phyloP scores from a whole-genome alignment of 2,113 vertebrate species.

The Bubo bubo region DNA sequence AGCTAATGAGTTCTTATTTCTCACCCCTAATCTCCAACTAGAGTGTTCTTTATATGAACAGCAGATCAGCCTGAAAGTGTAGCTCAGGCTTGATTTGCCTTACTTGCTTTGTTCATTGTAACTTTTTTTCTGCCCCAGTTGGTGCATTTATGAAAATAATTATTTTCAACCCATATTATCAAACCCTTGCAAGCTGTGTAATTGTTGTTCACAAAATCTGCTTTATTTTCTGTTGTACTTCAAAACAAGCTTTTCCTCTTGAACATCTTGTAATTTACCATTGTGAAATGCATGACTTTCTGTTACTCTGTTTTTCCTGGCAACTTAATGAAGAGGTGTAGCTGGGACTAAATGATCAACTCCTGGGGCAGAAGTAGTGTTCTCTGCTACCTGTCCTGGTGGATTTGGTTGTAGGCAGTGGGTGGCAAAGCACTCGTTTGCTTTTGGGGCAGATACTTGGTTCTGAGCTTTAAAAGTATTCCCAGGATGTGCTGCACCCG shows the following conservation, averaged over 20 bases:
- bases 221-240: neutral
- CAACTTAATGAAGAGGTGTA: neutral
- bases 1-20: conserved; percentile 71
- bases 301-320: neutral
- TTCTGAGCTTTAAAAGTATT: neutral
- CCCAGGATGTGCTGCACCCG: neutral
- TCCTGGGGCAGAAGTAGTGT: neutral
- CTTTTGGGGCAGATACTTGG: neutral
- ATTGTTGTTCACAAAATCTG: neutral
- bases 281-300: neutral
- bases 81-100: neutral
- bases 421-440: neutral
- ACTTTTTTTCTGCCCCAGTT: neutral
- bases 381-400: neutral
- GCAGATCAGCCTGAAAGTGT: conserved; percentile 1
- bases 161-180: neutral
- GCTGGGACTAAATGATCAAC: neutral
- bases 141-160: conserved; percentile 7
- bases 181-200: neutral
- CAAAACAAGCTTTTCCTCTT: neutral
- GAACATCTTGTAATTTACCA: neutral
- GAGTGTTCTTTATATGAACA: neutral
- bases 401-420: neutral
- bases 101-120: neutral
- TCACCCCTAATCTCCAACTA: conserved; percentile 49